Base-by-base conservation (phyloP, 53 echinoderm and acorn worm genomes). In the Holothuria scabra region DNA sequence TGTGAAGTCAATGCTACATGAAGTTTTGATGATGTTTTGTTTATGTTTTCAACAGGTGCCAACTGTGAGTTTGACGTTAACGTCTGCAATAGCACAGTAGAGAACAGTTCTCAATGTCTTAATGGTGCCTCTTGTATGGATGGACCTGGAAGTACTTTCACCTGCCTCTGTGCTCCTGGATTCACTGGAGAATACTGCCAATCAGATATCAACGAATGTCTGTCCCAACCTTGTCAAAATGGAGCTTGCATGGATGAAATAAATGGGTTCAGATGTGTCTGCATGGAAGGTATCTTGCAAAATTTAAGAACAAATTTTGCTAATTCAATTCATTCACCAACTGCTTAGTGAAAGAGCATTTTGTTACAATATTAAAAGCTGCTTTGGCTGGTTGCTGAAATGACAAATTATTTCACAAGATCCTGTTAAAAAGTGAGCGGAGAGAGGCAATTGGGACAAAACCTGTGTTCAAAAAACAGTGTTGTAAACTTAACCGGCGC, bases 41-140 rank as follows among this genome's bases (percentile, higher is more conserved):
- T 52, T 12, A 48, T 52, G 18, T 52, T 52, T 16, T 2, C 14
- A 24, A 11, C 80, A 92, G 89, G 89, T 16, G 2, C 64, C 23
- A 61, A 83, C 62, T 92, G 92, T 83, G 88, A 92, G 32, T 60
- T 80, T 41, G 92, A 92, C 68, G 76, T 92, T 10, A 76, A 85
- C 49, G 76, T 92, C n/a, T 92, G 92, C 68, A 80, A 69, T 30
- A 76, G 83, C 62, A 30, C 76, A 11, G 28, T 58, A 4, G 26
- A 74, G n/a, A 85, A 85, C 41, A 44, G 33, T 52, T 76, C 84
- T 30, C 88, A 67, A 30, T 92, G 88, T 57, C 46, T 81, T 38
- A 88, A 92, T 69, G 92, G 92, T 65, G 92, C 76, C 4, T 81
- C 92, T 10, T 92, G 92, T 70, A 2, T 84, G 23, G 90, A 90